Evolutionary conservation across 2,113 vertebrate genomes (phyloP).

Genomic region (Platichthys stellatus): DNA sequence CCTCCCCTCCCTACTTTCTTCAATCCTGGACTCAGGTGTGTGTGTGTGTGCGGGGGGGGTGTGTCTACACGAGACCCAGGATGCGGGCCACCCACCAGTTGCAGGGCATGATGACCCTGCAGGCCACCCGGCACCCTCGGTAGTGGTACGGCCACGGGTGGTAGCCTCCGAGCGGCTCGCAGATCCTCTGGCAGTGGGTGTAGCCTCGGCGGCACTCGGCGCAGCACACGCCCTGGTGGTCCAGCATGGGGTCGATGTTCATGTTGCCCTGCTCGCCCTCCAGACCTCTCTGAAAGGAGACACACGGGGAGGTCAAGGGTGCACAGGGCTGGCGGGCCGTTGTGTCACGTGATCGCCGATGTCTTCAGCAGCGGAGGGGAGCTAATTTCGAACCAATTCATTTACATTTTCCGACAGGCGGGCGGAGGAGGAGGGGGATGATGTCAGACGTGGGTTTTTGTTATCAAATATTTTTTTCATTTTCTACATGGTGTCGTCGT

Average conservation of each 20-base stretch:
- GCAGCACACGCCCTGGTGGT: conserved; percentile 91
- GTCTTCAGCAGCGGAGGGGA: not conserved
- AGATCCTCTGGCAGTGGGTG: conserved; percentile 91
- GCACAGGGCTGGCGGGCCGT: not conserved
- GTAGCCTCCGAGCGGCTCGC: conserved; percentile 88
- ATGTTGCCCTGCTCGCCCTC: conserved; percentile 85
- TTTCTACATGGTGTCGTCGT: conserved; percentile 34
- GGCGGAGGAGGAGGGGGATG: conserved; percentile 49
- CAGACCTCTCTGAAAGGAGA: conserved; percentile 76
- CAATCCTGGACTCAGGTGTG: not conserved
- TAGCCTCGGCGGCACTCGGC: conserved; percentile 89
- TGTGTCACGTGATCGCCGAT: not conserved
- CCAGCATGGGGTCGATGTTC: conserved; percentile 91
- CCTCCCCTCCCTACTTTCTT: not conserved
- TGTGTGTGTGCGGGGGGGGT: not conserved
- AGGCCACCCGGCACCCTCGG: conserved; percentile 87
- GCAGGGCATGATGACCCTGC: conserved; percentile 92
- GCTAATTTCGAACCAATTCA: conserved; percentile 66
- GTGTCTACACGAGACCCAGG: conserved; percentile 85
- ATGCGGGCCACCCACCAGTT: conserved; percentile 95
- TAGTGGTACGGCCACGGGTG: conserved; percentile 89
- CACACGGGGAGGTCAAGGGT: conserved; percentile 2
- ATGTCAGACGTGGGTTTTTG: conserved; percentile 71
- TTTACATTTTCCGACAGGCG: conserved; percentile 61
- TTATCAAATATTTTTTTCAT: conserved; percentile 68